Base-by-base conservation (phyloP, 2,113 vertebrate species). In the Saguinus midas region DNA sequence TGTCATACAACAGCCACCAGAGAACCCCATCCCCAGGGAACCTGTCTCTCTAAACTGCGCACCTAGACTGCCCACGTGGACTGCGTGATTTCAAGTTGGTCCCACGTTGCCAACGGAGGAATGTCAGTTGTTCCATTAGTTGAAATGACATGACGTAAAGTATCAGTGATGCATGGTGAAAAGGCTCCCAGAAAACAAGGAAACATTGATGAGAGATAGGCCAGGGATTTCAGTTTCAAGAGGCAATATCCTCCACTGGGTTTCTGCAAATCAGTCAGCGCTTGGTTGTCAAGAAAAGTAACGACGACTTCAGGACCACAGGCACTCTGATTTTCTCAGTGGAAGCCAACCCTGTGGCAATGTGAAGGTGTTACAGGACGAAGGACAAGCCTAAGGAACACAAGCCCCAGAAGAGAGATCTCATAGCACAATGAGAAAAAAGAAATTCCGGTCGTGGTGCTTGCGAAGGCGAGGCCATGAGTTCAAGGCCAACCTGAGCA, bases 111-210 rank as follows among this genome's bases (percentile, higher is more conserved):
- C 87, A 55, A 78, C 81, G 80, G 45, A 80, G 96, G 95, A 94
- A 90, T 81, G 89, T 87, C 93, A 93, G 75, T 83, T 91, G 83
- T 84, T 93, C 84, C 68, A 85, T 87, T 96, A 76, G 92, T 57
- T 96, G 91, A 91, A 92, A 85, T 78, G 76, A 52, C 52, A 64
- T 82, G 87, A 87, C 64, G 87, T 90, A 87, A 96, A 93, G 73
- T 35, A 27, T 80, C 91, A 96, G 1, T 85, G 95, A 90, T 6
- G 68, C 79, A 73, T 73, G 68, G 45, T 61, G 37, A 87, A 29
- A 75, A 91, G 86, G 20, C 75, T 87, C 87, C 23, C 57, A 13
- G 79, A 61, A 91, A 91, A 90, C 18, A 68, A 86, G 72, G 32
- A 58, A 73, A 52, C 37, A 70, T 58, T 91, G 35, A 85, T 40